Percentiles rank a stretch among this genome's conserved stretches.
Conservation (phyloP, 2,888 invertebrate genomes). For the Aleiodes alternator region DNA sequence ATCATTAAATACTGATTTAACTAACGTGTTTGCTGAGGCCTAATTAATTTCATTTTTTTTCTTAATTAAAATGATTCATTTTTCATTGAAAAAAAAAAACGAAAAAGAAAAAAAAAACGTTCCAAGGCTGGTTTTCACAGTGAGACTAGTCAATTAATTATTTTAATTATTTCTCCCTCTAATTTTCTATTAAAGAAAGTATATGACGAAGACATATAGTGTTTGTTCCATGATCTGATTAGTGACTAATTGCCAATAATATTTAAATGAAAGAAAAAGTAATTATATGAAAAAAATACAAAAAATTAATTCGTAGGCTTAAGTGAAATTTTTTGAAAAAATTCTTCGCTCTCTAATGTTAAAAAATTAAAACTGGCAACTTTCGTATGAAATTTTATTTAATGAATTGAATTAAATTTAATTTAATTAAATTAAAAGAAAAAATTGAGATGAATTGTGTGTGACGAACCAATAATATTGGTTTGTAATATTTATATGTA, state of each 20-base stretch:
- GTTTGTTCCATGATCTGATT: constrained; percentile 24
- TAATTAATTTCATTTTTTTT: constrained; percentile 13
- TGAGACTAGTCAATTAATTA: constrained; percentile 34
- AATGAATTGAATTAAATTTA: constrained; percentile 1
- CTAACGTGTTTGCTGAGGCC: constrained; percentile 23
- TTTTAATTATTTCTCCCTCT: constrained; percentile 1
- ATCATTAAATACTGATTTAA: constrained; percentile 8
- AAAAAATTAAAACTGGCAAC: constrained; percentile 4
- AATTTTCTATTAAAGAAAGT: constrained; percentile 10
- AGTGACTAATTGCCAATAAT: constrained; percentile 32
- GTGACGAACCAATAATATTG: constrained; percentile 16
- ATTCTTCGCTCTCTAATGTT: constrained; percentile 16
- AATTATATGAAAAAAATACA: neutral
- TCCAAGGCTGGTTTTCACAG: constrained; percentile 33
- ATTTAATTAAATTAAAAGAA: too few relatives aligned
- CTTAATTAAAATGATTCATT: constrained; percentile 7
- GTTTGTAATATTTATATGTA: constrained; percentile 33
- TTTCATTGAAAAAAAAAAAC: neutral
- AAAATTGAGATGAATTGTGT: neutral
- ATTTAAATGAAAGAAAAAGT: constrained; percentile 16
- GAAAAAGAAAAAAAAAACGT: neutral
- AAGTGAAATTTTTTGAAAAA: constrained; percentile 30
- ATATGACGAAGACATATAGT: constrained; percentile 22
- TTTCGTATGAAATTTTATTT: constrained; percentile 5
- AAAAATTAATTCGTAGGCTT: constrained; percentile 9